phyloP scores from a whole-genome alignment of 2,888 invertebrate genomes.

The Lasioglossum vierecki region DNA sequence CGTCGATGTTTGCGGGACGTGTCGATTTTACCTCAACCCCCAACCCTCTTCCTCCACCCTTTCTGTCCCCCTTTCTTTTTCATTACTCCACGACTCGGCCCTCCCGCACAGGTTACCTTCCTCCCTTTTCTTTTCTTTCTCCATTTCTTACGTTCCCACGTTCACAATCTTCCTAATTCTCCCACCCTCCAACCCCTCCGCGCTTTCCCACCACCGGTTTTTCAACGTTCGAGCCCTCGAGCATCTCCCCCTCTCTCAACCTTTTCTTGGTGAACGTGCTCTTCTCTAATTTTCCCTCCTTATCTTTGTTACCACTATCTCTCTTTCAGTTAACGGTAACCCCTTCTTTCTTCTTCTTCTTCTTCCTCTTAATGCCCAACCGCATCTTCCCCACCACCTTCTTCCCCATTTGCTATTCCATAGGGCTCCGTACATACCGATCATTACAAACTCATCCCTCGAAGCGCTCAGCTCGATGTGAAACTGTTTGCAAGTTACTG shows the following conservation, averaged over 20 bases:
- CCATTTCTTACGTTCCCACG: background rate
- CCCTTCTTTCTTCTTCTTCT: background rate
- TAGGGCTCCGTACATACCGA: background rate
- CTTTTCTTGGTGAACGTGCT: background rate
- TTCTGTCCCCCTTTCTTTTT: background rate
- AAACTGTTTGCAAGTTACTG: background rate
- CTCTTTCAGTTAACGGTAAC: background rate
- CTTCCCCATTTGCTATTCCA: background rate
- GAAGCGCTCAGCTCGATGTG: background rate
- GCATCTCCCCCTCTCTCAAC: too few species aligned
- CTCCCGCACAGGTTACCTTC: background rate
- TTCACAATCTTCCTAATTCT: constrained; percentile 14
- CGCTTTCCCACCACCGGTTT: background rate
- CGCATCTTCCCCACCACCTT: background rate
- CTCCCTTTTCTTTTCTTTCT: constrained; percentile 15
- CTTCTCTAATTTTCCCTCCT: constrained; percentile 14
- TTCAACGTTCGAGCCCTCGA: background rate
- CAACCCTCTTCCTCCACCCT: background rate
- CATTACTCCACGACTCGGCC: background rate
- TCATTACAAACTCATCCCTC: background rate
- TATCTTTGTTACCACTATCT: background rate
- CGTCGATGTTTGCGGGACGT: constrained; percentile 52
- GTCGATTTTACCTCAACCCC: constrained; percentile 29
- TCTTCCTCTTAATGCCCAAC: background rate
- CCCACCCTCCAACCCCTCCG: background rate